Evolutionary conservation across 2,797 vertebrate genomes (phyloP).

Genomic region (Tadarida brasiliensis): DNA sequence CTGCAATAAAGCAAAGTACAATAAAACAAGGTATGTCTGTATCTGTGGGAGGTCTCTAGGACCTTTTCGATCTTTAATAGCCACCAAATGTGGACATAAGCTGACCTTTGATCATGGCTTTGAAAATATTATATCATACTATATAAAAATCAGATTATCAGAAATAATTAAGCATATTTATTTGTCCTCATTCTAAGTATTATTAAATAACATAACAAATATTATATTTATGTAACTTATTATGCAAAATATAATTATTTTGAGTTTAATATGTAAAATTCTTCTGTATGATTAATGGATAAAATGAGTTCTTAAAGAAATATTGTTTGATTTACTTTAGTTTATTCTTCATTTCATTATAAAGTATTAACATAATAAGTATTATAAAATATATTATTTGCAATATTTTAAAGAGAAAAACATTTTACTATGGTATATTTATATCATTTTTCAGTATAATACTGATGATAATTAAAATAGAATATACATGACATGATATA

Average conservation of each 20-base stretch:
- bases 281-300: background rate
- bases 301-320: background rate
- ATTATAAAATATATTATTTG: background rate
- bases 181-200: background rate
- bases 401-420: background rate
- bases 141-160: background rate
- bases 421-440: background rate
- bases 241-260: background rate
- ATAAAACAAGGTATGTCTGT: background rate
- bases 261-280: slow-evolving; percentile 14
- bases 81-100: background rate
- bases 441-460: background rate
- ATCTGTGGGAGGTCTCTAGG: background rate
- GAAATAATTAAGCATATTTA: background rate
- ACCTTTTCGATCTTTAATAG: background rate
- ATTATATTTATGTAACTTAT: background rate
- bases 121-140: background rate
- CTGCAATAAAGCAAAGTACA: background rate
- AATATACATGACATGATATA: background rate
- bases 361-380: background rate
- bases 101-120: background rate
- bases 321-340: background rate
- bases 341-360: background rate
- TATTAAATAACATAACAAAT: background rate
- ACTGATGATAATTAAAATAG: background rate